These are phyloP conservation scores for Drosophila arawakana DNA, from an alignment of 1,140 invertebrate genomes.

Conservation along the genomic window DNA sequence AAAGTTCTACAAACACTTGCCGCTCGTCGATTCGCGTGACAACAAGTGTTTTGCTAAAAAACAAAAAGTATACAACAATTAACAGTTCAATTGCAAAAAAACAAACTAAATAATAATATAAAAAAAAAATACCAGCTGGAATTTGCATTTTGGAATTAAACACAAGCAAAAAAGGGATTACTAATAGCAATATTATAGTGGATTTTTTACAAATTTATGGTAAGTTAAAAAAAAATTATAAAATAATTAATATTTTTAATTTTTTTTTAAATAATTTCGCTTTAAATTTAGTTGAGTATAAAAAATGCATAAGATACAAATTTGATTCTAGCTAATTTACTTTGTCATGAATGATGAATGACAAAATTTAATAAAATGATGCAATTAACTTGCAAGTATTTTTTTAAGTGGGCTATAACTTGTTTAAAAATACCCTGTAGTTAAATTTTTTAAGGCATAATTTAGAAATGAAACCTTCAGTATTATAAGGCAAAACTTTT, in stretches of 20 bases:
- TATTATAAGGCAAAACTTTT: background rate
- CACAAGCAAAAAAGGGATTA: constrained; percentile 7
- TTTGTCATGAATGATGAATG: background rate
- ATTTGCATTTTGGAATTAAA: constrained; percentile 28
- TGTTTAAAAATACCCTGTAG: background rate
- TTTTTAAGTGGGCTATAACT: background rate
- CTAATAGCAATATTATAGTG: constrained; percentile 27
- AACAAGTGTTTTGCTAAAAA: constrained; percentile 48
- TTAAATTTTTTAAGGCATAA: background rate
- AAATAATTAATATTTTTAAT: no score
- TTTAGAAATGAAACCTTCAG: no score
- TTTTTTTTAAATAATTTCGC: no score
- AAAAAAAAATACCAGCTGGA: constrained; percentile 30
- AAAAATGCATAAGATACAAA: no score
- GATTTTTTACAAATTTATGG: constrained; percentile 58
- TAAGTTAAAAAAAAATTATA: constrained; percentile 35
- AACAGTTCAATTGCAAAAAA: background rate
- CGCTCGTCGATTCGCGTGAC: constrained; percentile 55
- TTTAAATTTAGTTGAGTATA: no score
- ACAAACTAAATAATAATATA: constrained; percentile 2
- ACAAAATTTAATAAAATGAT: background rate
- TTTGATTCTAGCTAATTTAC: no score
- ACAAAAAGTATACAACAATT: constrained; percentile 22
- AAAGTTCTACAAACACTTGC: constrained; percentile 64
- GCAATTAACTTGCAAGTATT: background rate